Base-by-base conservation (phyloP, 92 coral and sea anemone species). In the Phymanthus crucifer region DNA sequence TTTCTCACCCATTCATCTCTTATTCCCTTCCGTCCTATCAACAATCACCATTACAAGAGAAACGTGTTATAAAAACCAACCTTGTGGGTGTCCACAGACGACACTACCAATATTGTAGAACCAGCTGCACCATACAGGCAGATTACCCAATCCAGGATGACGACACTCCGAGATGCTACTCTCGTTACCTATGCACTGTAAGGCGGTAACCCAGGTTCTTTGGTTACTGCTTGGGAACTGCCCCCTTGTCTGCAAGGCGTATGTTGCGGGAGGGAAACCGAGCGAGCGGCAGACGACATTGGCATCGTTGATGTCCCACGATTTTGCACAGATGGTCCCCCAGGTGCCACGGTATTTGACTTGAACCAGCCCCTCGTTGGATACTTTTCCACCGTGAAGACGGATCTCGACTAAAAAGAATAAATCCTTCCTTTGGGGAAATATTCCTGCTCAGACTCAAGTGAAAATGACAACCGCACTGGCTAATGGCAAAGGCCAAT, bases 271-370 rank as follows among this genome's bases (percentile, higher is more conserved):
- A 12, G 81, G 72, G 23, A 61, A 37, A 36, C 81, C 81, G 0
- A 77, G 72, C 26, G 81, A 35, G 21, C 81, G 81, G 40, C 81
- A 77, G 27, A 64, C 29, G 16, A 77, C 81, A 5, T 48, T 77
- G 12, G 56, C 81, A 34, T 77, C 72, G n/a, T 77, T 26, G 6
- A 77, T 9, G 18, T 24, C 61, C 81, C 81, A 77, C 29, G 7
- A 26, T 19, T 17, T 37, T 9, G 45, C 32, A 37, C 80, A 75
- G 3, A 75, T 75, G 32, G 40, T 19, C 32, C 80, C 80, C 70
- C 66, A 54, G 1, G 11, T 3, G 9, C 65, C 47, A 45, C 71
- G 38, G 14, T 75, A 57, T 7, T 52, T 32, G 21, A 75, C 32
- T 27, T 52, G 40, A 57, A 75, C 70, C 23, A 32, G 31, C 3